These are phyloP conservation scores for Agelas oroides DNA, from an alignment of 37 sponge, comb jelly and placozoan genomes.

Conservation along the genomic window DNA sequence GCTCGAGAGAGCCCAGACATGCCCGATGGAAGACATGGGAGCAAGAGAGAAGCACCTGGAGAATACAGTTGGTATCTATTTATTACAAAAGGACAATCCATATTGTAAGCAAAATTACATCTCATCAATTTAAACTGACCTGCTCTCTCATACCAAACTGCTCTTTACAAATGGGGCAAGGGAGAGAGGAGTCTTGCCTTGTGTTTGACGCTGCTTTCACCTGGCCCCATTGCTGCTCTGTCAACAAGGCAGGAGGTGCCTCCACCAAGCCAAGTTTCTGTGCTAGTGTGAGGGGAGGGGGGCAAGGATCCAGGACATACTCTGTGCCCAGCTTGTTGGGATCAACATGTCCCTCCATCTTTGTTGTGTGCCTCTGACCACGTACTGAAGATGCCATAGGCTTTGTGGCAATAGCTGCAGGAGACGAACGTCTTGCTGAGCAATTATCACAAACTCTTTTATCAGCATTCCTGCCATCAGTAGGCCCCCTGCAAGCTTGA, in stretches of 20 bases:
- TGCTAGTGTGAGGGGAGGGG: slow-evolving; percentile 80
- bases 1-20: slow-evolving; percentile 88
- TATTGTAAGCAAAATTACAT: neutral
- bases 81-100: neutral
- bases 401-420: too few species aligned
- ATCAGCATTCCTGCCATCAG: too few species aligned
- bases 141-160: slow-evolving; percentile 72
- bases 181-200: slow-evolving; percentile 81
- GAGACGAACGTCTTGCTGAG: too few species aligned
- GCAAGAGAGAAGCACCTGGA: slow-evolving; percentile 87
- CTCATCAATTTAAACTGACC: slow-evolving; percentile 23
- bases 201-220: slow-evolving; percentile 63
- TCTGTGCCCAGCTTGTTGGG: slow-evolving; percentile 32
- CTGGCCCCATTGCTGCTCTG: slow-evolving; percentile 74
- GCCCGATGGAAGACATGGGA: slow-evolving; percentile 91
- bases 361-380: neutral
- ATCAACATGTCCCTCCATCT: too few species aligned
- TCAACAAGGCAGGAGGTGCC: slow-evolving; percentile 64
- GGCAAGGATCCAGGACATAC: slow-evolving; percentile 61
- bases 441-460: too few species aligned
- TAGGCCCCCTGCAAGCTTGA: too few species aligned
- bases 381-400: neutral
- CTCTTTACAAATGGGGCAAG: slow-evolving; percentile 95
- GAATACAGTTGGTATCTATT: neutral
- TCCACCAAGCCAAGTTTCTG: slow-evolving; percentile 87